phyloP scores from a whole-genome alignment of 2,888 invertebrate genomes.

The Thysanoteuthis rhombus region DNA sequence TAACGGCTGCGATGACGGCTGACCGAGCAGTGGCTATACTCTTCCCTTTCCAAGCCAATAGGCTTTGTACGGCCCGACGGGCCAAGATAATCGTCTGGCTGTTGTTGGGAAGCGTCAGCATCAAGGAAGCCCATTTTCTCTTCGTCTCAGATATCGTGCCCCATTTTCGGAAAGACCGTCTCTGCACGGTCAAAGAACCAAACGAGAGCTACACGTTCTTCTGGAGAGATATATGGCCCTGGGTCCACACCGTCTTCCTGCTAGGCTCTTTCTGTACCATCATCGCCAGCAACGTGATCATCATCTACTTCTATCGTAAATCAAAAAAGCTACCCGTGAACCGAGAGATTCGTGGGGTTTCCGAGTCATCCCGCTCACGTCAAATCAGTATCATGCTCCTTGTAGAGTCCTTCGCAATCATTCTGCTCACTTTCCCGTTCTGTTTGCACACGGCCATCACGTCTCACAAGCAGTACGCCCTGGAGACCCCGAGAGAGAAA shows the following conservation, averaged over 20 bases:
- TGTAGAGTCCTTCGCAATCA: conserved; percentile 49
- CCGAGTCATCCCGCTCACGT: conserved; percentile 38
- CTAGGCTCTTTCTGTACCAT: conserved; percentile 46
- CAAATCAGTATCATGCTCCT: conserved; percentile 53
- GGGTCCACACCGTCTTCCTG: conserved; percentile 49
- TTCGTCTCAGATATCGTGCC: conserved; percentile 40
- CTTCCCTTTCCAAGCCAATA: conserved; percentile 46
- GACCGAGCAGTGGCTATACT: conserved; percentile 53
- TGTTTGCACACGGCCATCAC: conserved; percentile 42
- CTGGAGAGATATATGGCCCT: conserved; percentile 46
- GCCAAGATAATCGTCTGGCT: conserved; percentile 36
- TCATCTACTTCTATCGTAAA: conserved; percentile 44
- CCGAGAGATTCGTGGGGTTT: neutral
- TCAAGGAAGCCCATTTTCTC: conserved; percentile 39
- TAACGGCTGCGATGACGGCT: conserved; percentile 52
- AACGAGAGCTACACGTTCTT: conserved; percentile 40
- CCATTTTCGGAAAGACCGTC: conserved; percentile 38
- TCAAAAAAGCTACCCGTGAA: conserved; percentile 35
- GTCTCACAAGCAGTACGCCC: conserved; percentile 34
- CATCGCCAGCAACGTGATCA: conserved; percentile 49
- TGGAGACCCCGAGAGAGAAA: conserved; percentile 34
- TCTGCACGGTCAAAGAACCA: conserved; percentile 45
- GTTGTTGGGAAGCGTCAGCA: conserved; percentile 20
- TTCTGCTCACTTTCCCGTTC: conserved; percentile 52
- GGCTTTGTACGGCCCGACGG: conserved; percentile 43